Evolutionary conservation across 1,140 invertebrate species (phyloP).

Genomic region (Monochamus saltuarius): DNA sequence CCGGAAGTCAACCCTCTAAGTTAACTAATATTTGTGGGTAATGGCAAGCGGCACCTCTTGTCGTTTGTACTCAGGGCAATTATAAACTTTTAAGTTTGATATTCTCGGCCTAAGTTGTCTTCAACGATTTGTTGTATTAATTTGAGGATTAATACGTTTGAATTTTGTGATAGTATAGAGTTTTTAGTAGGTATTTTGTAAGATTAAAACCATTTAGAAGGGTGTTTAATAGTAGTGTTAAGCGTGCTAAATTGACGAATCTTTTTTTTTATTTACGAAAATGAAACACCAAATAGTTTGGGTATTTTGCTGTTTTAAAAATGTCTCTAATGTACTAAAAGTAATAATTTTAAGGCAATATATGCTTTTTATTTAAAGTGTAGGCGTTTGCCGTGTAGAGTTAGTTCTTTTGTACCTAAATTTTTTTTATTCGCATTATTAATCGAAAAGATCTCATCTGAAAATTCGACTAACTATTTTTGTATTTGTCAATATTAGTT

Average conservation of each 20-base stretch:
- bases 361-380: neutral
- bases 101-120: slow-evolving; percentile 27
- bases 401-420: slow-evolving; percentile 2
- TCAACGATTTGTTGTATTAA: slow-evolving; percentile 29
- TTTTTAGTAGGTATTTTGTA: slow-evolving; percentile 17
- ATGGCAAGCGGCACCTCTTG: no score
- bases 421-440: neutral
- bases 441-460: slow-evolving; percentile 4
- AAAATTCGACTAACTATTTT: slow-evolving; percentile 7
- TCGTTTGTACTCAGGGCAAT: no score
- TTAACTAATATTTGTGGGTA: no score
- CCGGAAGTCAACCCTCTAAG: no score
- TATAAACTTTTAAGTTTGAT: no score
- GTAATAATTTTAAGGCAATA: slow-evolving; percentile 4
- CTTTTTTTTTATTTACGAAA: no score
- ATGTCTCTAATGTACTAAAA: slow-evolving; percentile 5
- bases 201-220: neutral
- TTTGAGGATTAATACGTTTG: slow-evolving; percentile 18
- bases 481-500: slow-evolving; percentile 21
- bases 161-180: slow-evolving; percentile 29
- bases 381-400: neutral
- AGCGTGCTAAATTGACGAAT: no score
- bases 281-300: no score
- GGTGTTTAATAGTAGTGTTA: no score
- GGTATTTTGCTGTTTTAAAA: slow-evolving; percentile 1